Evolutionary conservation across 2,888 invertebrate genomes (phyloP).

Genomic region (Rhogogaster chlorosoma): DNA sequence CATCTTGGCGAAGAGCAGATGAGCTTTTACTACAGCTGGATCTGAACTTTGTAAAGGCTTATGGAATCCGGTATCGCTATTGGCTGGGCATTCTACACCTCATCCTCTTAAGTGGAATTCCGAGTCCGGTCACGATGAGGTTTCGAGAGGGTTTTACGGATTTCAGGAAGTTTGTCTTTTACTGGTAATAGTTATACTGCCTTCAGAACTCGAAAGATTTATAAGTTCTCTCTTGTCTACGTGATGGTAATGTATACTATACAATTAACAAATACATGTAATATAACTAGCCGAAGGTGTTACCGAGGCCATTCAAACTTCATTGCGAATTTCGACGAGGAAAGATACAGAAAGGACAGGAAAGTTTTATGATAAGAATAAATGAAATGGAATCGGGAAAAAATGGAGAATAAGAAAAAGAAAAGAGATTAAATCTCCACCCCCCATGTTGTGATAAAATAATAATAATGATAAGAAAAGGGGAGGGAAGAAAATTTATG

Average conservation of each 20-base stretch:
- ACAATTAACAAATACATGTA: conserved; percentile 22
- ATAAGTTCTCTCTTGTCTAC: neutral
- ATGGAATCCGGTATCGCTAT: conserved; percentile 13
- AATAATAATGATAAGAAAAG: neutral
- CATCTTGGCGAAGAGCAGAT: neutral
- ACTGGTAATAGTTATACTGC: conserved; percentile 37
- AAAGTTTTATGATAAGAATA: neutral
- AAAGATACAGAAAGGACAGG: neutral
- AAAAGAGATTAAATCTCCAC: neutral
- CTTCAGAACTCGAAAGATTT: conserved; percentile 32
- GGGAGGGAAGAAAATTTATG: neutral
- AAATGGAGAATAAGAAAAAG: neutral
- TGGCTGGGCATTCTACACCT: conserved; percentile 36
- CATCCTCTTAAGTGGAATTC: conserved; percentile 46
- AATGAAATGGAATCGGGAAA: neutral
- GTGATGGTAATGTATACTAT: conserved; percentile 35
- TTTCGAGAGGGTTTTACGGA: conserved; percentile 47
- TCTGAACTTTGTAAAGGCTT: conserved; percentile 41
- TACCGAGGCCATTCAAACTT: neutral
- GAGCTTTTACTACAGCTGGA: conserved; percentile 29
- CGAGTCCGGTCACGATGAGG: conserved; percentile 48
- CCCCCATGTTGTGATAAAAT: neutral
- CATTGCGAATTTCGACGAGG: neutral
- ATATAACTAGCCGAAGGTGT: neutral
- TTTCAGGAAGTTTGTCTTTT: conserved; percentile 47